Percentiles rank a stretch among this genome's conserved stretches.
phyloP scores from a whole-genome alignment of 2,113 vertebrate species.

The Rhea americana region DNA sequence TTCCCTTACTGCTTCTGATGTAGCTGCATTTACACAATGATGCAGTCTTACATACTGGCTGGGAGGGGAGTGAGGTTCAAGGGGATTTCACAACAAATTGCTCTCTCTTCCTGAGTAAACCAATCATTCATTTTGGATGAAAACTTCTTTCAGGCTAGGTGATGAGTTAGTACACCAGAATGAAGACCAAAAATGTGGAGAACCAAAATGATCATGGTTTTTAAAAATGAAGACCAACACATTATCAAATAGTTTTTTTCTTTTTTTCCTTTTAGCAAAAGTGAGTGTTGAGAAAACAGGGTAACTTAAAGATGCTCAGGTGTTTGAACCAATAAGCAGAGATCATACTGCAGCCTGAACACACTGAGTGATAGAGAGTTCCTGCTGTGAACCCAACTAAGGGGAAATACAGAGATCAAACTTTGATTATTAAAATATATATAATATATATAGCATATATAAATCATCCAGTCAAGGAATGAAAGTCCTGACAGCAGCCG shows the following conservation, averaged over 20 bases:
- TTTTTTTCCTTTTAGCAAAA: background rate
- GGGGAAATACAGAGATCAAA: background rate
- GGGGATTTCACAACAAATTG: background rate
- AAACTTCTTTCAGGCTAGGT: background rate
- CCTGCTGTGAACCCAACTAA: background rate
- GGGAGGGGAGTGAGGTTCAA: background rate
- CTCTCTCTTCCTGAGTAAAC: background rate
- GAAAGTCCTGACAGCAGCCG: fast-evolving
- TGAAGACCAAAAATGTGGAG: background rate
- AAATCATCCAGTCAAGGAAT: fast-evolving
- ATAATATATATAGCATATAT: too few relatives aligned
- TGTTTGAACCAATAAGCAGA: background rate
- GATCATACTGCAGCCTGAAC: fast-evolving
- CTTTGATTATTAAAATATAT: background rate
- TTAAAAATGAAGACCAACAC: background rate
- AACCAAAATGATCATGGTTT: background rate
- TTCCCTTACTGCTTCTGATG: fast-evolving
- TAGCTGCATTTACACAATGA: too few relatives aligned
- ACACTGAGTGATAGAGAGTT: background rate
- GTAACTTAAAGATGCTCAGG: background rate
- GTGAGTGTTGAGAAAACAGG: background rate
- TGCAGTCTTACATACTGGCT: fast-evolving
- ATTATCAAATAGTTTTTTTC: too few relatives aligned
- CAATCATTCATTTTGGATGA: background rate
- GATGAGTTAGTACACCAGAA: background rate